phyloP scores from a whole-genome alignment of 2,113 vertebrate genomes.

The Tinamus guttatus region DNA sequence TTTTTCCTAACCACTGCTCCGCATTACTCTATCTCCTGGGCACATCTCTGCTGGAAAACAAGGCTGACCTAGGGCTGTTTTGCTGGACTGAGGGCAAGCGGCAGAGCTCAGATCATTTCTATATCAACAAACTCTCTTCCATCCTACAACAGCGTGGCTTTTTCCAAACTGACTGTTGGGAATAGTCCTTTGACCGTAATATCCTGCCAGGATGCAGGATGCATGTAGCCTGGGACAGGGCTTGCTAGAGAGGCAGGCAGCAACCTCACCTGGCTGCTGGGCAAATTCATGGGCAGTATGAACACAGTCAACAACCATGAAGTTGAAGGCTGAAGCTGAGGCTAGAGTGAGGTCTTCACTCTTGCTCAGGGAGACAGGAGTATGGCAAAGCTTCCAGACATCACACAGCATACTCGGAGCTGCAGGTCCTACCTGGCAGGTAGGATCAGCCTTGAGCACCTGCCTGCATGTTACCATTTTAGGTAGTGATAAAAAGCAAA shows the following conservation, averaged over 20 bases:
- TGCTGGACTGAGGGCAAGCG: not conserved
- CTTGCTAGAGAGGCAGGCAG: too few species aligned
- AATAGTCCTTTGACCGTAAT: not conserved
- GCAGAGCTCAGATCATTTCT: not conserved
- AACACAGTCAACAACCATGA: fast-evolving
- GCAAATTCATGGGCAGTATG: fast-evolving
- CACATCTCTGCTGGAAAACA: not conserved
- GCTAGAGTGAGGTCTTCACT: not conserved
- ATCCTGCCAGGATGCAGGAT: not conserved
- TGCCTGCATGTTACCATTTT: fast-evolving
- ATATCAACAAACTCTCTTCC: not conserved
- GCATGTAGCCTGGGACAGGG: not conserved
- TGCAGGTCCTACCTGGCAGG: not conserved
- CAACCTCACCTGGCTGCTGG: not conserved
- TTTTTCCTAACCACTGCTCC: not conserved
- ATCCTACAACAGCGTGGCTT: not conserved
- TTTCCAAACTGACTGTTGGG: not conserved
- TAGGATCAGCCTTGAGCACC: not conserved
- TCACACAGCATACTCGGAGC: not conserved
- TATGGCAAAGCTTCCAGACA: fast-evolving
- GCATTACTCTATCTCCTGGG: not conserved
- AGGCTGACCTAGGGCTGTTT: not conserved
- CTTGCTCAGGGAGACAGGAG: not conserved
- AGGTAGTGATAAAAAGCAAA: not conserved
- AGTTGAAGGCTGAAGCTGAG: not conserved